A percentile compares a stretch with the other conserved stretches of the same genome.
phyloP scores from a whole-genome alignment of 2,113 vertebrate genomes.

The Elachura formosa region DNA sequence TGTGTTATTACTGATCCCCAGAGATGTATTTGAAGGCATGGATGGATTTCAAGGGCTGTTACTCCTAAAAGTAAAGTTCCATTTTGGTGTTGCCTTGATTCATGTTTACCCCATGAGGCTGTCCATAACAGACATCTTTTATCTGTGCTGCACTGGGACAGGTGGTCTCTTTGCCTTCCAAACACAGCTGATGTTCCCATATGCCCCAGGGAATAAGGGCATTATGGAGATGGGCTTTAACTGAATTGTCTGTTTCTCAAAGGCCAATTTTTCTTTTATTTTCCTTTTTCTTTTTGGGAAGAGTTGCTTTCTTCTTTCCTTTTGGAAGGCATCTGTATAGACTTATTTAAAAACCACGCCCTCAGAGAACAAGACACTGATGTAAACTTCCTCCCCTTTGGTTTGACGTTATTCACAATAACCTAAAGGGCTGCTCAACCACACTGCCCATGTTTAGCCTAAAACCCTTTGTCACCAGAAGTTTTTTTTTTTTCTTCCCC shows the following conservation, averaged over 20 bases:
- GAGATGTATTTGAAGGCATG: neutral
- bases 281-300: neutral
- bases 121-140: neutral
- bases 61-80: neutral
- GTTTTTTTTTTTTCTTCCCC: neutral
- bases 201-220: neutral
- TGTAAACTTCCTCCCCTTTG: neutral
- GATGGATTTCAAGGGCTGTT: slow-evolving; percentile 4
- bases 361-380: neutral
- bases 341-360: neutral
- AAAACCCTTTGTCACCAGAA: neutral
- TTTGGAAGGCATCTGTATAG: neutral
- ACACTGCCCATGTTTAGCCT: neutral
- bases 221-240: slow-evolving; percentile 18
- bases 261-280: neutral
- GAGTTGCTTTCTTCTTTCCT: neutral
- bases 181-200: slow-evolving; percentile 3
- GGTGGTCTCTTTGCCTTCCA: neutral
- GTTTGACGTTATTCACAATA: neutral
- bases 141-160: neutral
- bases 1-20: neutral
- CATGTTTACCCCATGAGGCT: neutral
- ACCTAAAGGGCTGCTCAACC: neutral
- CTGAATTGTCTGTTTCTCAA: neutral
- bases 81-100: neutral